phyloP scores from a whole-genome alignment of 1,140 invertebrate genomes.

The Hermatobates lingyangjiaoensis region DNA sequence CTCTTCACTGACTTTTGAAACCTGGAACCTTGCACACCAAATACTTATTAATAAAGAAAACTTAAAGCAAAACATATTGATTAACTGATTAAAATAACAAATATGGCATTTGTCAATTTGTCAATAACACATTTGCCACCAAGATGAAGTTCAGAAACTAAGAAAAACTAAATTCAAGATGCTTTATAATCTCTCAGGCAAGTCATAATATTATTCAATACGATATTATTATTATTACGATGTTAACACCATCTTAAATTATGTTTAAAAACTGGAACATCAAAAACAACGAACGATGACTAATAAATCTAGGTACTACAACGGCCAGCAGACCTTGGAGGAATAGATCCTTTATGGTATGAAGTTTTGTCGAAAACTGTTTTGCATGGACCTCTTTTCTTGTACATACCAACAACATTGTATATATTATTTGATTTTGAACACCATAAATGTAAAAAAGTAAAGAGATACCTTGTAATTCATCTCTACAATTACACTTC shows the following conservation, averaged over 20 bases:
- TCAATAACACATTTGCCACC: neutral
- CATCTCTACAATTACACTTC: neutral
- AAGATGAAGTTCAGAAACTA: neutral
- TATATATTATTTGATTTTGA: too few relatives aligned
- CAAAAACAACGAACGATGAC: neutral
- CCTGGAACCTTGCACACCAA: conserved; percentile 32
- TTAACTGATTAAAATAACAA: too few relatives aligned
- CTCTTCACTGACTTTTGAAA: conserved; percentile 32
- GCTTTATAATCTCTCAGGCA: neutral
- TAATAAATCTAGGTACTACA: neutral
- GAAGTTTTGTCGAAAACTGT: too few relatives aligned
- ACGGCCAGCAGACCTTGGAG: conserved; percentile 28
- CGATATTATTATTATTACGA: too few relatives aligned
- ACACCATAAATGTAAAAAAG: neutral
- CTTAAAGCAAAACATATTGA: neutral
- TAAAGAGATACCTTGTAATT: neutral
- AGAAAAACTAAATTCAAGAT: neutral
- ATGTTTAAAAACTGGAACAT: neutral
- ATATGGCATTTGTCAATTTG: neutral
- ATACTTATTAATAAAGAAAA: neutral
- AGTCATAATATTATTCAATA: neutral
- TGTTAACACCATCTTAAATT: too few relatives aligned
- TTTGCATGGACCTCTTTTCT: too few relatives aligned
- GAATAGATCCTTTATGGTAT: too few relatives aligned
- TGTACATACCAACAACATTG: too few relatives aligned